Percentiles rank a stretch among this genome's conserved stretches.
Conservation (phyloP, 2,888 invertebrate species). For the Adelognathus sp. region DNA sequence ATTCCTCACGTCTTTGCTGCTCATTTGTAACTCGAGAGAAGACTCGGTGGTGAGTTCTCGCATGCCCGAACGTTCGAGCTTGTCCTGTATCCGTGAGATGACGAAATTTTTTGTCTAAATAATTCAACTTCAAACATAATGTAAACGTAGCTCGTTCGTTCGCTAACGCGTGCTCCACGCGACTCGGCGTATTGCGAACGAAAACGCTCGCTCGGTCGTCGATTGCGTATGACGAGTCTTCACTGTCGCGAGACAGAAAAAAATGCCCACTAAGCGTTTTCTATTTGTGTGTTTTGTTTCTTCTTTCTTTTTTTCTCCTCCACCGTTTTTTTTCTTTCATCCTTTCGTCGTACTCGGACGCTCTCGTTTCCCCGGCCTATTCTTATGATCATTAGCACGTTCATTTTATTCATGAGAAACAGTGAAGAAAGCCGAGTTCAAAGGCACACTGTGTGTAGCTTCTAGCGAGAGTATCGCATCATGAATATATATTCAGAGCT, state of each 20-base stretch:
- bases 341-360: constrained; percentile 6
- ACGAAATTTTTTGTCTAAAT: neutral
- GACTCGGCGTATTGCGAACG: neutral
- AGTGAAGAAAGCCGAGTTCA: constrained; percentile 19
- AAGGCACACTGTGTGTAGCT: constrained; percentile 4
- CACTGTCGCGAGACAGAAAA: constrained; percentile 41
- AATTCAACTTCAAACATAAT: neutral
- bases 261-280: constrained; percentile 9
- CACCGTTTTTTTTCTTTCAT: constrained; percentile 2
- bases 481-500: neutral
- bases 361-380: constrained; percentile 38
- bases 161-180: no score
- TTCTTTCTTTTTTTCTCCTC: constrained; percentile 7
- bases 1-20: neutral
- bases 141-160: no score
- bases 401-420: constrained; percentile 45
- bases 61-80: neutral
- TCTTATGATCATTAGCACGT: constrained; percentile 49
- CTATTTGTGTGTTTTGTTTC: constrained; percentile 43
- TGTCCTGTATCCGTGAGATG: neutral
- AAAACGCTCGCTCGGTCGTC: neutral
- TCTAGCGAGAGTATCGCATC: constrained; percentile 17
- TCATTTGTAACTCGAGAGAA: neutral
- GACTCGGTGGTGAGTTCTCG: neutral
- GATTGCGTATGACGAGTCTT: constrained; percentile 17